Base-by-base conservation (phyloP, 2,113 vertebrate genomes). In the Turdus rufiventris region DNA sequence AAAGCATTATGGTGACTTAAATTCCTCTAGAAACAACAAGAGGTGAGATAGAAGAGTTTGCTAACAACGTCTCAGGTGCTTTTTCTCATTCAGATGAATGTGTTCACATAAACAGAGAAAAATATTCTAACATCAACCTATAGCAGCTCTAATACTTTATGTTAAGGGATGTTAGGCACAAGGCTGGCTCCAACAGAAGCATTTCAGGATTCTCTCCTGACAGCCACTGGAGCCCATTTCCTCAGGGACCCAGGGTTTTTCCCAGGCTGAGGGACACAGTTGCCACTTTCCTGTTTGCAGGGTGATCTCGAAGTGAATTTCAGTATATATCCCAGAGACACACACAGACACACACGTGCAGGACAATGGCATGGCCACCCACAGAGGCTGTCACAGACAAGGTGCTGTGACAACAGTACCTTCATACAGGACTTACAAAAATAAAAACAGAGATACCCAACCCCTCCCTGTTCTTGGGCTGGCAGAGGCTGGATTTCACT, bases 351-450 rank as follows among this genome's bases (percentile, higher is more conserved):
- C 11, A 31, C 18, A 8, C 0, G 2, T 2, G 25, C 43, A 73
- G 53, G 36, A 42, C 29, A 14, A 5, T n/a, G 34, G 4, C 25
- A 36, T 0, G 0, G 14, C 33, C 1, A 2, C n/a, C 12, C 51
- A 23, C 48, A 28, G 19, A 29, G 19, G 20, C 31, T 75, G 47
- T 16, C 40, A 54, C 20, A 42, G 70, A 42, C 9, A 40, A 8
- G 24, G 20, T 0, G 0, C 25, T 56, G 54, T 40, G 10, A 40
- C 34, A 56, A 6, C 9, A 61, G 3, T 8, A 21, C 15, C n/a
- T 78, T 5, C 29, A 19, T 3, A 19, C 1, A 54, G 19, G 23
- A 34, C 13, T 78, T 10, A 10, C 14, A 40, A 17, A 66, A 75
- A 53, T 3, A 7, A 38, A 79, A 40, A 5, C 17, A 54, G 5